These are phyloP conservation scores for Trichoplax adhaerens DNA, from an alignment of 37 sponge, comb jelly and placozoan species.

Conservation along the genomic window DNA sequence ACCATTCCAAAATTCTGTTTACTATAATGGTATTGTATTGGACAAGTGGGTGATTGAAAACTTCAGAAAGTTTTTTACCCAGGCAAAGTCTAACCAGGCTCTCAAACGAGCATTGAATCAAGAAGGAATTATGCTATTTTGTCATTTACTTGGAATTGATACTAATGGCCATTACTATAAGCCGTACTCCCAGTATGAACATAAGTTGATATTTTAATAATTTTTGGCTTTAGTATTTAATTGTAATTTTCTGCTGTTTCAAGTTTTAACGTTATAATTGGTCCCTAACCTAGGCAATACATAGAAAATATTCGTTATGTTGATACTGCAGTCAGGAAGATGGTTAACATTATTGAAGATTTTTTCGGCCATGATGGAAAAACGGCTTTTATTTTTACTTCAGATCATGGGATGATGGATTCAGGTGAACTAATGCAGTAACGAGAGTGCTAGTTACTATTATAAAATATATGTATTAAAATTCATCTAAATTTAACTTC, in stretches of 20 bases:
- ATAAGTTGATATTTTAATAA: too few species aligned
- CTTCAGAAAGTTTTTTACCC: conserved; percentile 30
- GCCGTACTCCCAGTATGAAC: conserved; percentile 17
- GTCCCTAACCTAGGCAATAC: conserved; percentile 11
- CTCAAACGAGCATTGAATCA: conserved; percentile 12
- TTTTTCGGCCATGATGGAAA: conserved; percentile 32
- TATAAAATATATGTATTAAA: too few species aligned
- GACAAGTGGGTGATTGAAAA: conserved; percentile 69
- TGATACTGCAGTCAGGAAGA: conserved; percentile 32
- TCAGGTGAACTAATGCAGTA: conserved; percentile 8
- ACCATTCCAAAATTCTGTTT: conserved; percentile 43
- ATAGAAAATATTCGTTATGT: conserved; percentile 42
- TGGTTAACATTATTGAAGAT: conserved; percentile 27
- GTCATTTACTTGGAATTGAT: conserved; percentile 54
- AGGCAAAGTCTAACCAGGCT: conserved; percentile 8
- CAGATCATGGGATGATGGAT: conserved; percentile 79
- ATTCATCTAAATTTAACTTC: too few species aligned
- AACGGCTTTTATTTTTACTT: conserved; percentile 65
- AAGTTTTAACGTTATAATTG: too few species aligned
- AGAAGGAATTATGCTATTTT: conserved; percentile 50
- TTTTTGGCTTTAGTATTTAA: too few species aligned
- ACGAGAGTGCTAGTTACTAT: too few species aligned
- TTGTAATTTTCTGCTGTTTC: too few species aligned
- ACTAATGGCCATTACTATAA: conserved; percentile 64
- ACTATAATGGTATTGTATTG: conserved; percentile 35